Evolutionary conservation across 2,113 vertebrate genomes (phyloP), one percentile per base, ranked within the genome.

Genomic region (Chaenocephalus aceratus): DNA sequence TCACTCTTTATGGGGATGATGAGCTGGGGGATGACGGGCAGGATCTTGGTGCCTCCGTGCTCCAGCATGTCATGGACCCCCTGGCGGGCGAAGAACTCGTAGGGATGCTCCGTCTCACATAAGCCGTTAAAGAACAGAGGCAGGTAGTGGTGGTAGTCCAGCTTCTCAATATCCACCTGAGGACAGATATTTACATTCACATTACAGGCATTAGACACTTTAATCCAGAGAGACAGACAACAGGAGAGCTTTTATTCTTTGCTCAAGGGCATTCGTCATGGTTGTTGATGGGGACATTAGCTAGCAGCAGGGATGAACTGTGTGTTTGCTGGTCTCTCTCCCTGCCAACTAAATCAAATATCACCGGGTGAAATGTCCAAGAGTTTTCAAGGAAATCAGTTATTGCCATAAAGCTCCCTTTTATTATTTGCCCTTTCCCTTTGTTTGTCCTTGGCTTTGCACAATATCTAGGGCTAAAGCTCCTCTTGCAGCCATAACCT

Each of bases 51-150:
- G 62, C 96, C 96, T 56, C 98, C 97, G 2, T 96, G 96, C 80
- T 99, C 96, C 94, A 99, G 93, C 96, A 99, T 90, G 92, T 99
- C 97, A 71, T 97, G 96, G 85, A 97, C 89, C 60, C 98, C 97
- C 94, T 97, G 97, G 54, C 96, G 96, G 85, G 97, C 97, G 54
- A 99, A 97, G 92, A 99, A 96, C 72, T 98, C 96, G 44, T 97
- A 98, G 1, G 97, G 97, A 92, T 98, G 97, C 44, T 84, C 73
- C 0, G 95, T 97, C 93, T 99, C 98, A 86, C 96, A 96, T 46
- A 99, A 95, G 3, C 98, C 97, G 11, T 98, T 96, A 77, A 98
- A 99, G 89, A 98, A 97, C 83, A 97, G 94, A 12, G 98, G 98
- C 86, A 99, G 94, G 87, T 95, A 97, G 89, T 96, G 95, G 80